Conservation (phyloP, 2,113 vertebrate genomes). For the Coptodon rendalli region DNA sequence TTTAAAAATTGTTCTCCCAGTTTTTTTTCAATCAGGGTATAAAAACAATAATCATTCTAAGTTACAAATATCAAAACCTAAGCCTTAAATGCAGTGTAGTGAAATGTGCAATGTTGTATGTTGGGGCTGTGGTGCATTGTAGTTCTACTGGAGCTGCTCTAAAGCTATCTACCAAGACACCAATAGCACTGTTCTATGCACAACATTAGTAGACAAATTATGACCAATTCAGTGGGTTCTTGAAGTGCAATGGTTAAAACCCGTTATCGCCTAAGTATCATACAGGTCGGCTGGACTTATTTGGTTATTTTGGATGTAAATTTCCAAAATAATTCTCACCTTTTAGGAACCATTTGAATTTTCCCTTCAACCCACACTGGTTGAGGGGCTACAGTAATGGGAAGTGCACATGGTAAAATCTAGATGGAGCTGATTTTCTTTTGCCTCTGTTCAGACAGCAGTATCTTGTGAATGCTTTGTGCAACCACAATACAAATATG, state of each 20-base stretch:
- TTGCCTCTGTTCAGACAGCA: neutral
- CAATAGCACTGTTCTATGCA: neutral
- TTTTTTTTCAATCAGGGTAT: neutral
- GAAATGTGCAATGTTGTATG: neutral
- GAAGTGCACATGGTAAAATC: neutral
- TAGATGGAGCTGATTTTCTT: neutral
- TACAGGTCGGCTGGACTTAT: neutral
- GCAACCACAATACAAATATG: neutral
- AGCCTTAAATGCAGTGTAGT: neutral
- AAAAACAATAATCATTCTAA: neutral
- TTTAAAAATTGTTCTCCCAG: neutral
- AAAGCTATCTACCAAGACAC: neutral
- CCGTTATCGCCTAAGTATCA: neutral
- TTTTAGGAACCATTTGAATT: neutral
- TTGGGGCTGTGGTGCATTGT: neutral
- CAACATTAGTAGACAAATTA: neutral
- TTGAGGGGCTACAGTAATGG: neutral
- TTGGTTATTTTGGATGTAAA: neutral
- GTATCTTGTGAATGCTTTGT: neutral
- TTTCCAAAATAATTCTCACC: neutral
- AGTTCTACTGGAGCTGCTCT: neutral
- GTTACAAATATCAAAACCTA: neutral
- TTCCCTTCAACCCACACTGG: neutral
- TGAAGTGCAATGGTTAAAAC: neutral
- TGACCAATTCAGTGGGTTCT: neutral